Evolutionary conservation across 2,797 vertebrate genomes (phyloP), one percentile per base, ranked within the genome.

Genomic region (Lates japonicus): DNA sequence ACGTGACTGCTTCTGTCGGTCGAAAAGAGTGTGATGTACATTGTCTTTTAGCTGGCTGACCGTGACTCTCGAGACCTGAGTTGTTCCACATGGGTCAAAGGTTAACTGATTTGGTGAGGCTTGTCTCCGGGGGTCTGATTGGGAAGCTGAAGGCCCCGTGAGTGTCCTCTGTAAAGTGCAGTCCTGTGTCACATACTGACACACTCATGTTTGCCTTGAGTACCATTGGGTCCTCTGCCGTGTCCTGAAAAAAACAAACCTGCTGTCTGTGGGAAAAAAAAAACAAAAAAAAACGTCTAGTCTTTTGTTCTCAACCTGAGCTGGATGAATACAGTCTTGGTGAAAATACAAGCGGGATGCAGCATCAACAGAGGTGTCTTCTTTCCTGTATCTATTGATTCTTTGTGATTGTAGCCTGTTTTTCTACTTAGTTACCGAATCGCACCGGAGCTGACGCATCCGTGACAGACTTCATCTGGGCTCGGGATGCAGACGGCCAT

Each of bases 121-220:
- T 63, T 73, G 82, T 91, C 92, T 90, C 83, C 49, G 31, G 84
- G 88, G 93, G 90, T 92, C 83, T 92, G 89, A 91, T 90, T 88
- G 90, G 87, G 75, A n/a, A n/a, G n/a, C n/a, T n/a, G n/a, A n/a
- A 78, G 86, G 84, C 89, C 85, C 83, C 22, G 69, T 67, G 91
- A 93, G 89, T 84, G 88, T 93, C 92, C n/a, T 92, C 87, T 87
- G 88, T 83, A 93, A 94, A 94, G 92, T 93, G 92, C 90, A 92
- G 92, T 94, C 91, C 86, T 84, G 85, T 94, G 93, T 94, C 91
- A 92, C 87, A 85, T 82, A 87, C 82, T 85, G 90, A 90, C 82
- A 83, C 76, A 86, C 88, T 92, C 70, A 11, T 90, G 89, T 92
- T 92, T 88, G 90, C 85, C n/a, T n/a, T 85, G 84, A 91, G 91